Base-by-base conservation (phyloP, 2,797 vertebrate genomes). In the Thaleichthys pacificus region DNA sequence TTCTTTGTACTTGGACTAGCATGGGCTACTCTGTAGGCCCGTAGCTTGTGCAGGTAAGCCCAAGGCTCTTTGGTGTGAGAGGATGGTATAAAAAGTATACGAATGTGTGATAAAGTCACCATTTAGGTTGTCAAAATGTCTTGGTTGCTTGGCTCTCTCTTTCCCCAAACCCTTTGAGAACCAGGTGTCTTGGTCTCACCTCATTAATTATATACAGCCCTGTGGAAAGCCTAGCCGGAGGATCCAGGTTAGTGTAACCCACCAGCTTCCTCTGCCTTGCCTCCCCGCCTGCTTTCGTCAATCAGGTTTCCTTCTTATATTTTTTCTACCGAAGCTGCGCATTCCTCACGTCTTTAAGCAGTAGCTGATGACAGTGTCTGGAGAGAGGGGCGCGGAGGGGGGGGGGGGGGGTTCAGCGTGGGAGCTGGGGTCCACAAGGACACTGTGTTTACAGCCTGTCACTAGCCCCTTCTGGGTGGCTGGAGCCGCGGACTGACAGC, bases 201-300 rank as follows among this genome's bases (percentile, higher is more conserved):
- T 85, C 58, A 82, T 89, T 90, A 85, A 88, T 86, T 86, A 86
- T 86, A 86, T 77, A 79, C 80, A 75, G 72, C 68, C 51, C 64
- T 21, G 62, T 71, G 79, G 86, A 86, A 90, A 84, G 75, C 73
- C 73, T 79, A 79, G 81, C 85, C 75, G 69, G 75, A 76, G 80
- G 81, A 82, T 82, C 75, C 78, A 88, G 84, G 81, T 61, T 67
- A 67, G 66, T 61, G 73, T 78, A 82, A 79, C 26, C n/a, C 60
- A 68, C 51, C 68, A 73, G 75, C 49, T 21, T 32, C 22, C 35
- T 26, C 35, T 21, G 24, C 64, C 22, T 47, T 14, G 35, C 12
- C 81, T 73, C 72, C 74, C 68, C 28, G 66, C 70, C 58, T 47
- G 70, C 51, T 49, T 81, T 78, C 70, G 76, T 75, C 67, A 47